Evolutionary conservation across 2,888 invertebrate genomes (phyloP), one percentile per base, ranked within the genome.

Genomic region (Drosophila melanosoma): DNA sequence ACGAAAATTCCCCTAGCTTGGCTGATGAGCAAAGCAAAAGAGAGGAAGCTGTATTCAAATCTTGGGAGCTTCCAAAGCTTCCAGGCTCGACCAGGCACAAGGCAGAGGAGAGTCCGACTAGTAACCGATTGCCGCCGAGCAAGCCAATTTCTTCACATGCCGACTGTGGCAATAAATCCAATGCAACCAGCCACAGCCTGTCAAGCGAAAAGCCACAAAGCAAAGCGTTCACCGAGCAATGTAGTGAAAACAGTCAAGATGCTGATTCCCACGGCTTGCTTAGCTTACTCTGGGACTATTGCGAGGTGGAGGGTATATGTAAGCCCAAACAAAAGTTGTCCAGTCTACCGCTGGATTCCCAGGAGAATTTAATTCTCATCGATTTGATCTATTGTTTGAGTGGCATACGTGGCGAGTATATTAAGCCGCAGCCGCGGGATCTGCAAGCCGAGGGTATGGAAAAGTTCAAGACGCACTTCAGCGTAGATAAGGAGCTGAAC

Each of bases 381-480:
- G 98, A 99, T 92, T 93, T 99, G 5, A 93, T 99, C 4, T 96
- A 96, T 91, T 94, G 97, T 65, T 94, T 98, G 83, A 96, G 95
- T 78, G 97, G 96, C 12, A 94, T 96, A 62, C 95, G 95, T 38
- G 96, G 96, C 15, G 94, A 94, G 61, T 96, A 95, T 77, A 96
- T 96, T 59, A 94, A 94, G 12, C 95, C 81, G 29, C 1, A 42
- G 48, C 15, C 61, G 8, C 23, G 45, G 1, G n/a, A 74, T 1
- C 33, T 32, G 7, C 17, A 40, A 1, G 23, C 36, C 0, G 0
- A 11, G 0, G 68, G 67, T 4, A 23, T 54, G 11, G 45, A 35
- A 12, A 67, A 54, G 77, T 91, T 92, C 0, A 95, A 95, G 2
- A 93, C 96, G 67, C 94, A 94, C 54, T 97, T 97, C 91, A 93